Conservation (phyloP, 2,113 vertebrate species). For the Boleophthalmus pectinirostris region DNA sequence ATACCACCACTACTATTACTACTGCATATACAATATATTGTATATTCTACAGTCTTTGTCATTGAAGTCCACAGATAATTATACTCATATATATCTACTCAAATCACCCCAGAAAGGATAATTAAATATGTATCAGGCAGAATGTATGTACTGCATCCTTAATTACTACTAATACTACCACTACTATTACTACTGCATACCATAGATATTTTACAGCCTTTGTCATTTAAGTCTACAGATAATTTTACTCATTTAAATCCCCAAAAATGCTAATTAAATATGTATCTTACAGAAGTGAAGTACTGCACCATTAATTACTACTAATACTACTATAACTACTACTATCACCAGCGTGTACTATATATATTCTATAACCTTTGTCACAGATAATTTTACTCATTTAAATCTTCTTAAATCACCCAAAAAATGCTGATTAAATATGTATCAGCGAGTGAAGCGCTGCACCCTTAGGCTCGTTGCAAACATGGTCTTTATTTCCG, state of each 20-base stretch:
- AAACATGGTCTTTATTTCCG: conserved; percentile 18
- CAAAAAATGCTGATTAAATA: conserved; percentile 65
- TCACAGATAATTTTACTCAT: not conserved
- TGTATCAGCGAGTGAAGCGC: conserved; percentile 52
- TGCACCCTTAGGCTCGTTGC: conserved; percentile 28
- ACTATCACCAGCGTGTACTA: too few species aligned
- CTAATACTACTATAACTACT: not conserved
- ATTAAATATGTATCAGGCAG: too few species aligned
- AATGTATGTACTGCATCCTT: not conserved
- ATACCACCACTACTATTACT: too few species aligned
- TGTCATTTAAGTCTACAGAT: not conserved
- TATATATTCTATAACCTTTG: not conserved
- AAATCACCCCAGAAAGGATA: too few species aligned
- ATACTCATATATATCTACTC: too few species aligned
- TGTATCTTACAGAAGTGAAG: too few species aligned
- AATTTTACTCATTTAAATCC: not conserved
- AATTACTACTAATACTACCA: not conserved
- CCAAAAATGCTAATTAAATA: not conserved
- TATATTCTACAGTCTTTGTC: too few species aligned
- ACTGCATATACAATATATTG: too few species aligned
- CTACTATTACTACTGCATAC: not conserved
- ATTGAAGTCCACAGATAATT: too few species aligned
- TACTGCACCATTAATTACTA: not conserved
- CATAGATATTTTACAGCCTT: not conserved
- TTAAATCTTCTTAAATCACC: conserved; percentile 18